These are phyloP conservation scores for Melanargia galathea DNA, from an alignment of 2,888 invertebrate species.

Conservation along the genomic window DNA sequence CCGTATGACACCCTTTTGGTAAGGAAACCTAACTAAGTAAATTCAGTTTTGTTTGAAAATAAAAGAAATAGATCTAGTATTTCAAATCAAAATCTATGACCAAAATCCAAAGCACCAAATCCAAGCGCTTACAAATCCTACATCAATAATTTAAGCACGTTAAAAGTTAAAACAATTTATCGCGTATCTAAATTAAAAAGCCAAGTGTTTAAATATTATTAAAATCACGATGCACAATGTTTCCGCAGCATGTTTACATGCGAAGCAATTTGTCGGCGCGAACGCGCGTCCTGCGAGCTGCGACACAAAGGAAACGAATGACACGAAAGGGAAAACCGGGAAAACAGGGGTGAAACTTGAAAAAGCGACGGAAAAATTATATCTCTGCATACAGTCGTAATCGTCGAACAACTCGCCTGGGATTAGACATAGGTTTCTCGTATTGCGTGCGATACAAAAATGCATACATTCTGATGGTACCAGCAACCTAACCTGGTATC, in stretches of 20 bases:
- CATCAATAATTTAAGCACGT: too few relatives aligned
- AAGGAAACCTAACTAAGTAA: too few relatives aligned
- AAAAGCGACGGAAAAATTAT: conserved; percentile 40
- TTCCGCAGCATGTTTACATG: not conserved
- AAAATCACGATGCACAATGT: conserved; percentile 17
- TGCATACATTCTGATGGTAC: not conserved
- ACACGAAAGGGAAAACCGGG: conserved; percentile 7
- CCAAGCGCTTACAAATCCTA: too few relatives aligned
- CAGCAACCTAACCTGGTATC: too few relatives aligned
- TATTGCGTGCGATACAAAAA: not conserved
- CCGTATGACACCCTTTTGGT: too few relatives aligned
- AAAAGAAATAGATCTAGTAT: too few relatives aligned
- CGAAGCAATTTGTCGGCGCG: conserved; percentile 30
- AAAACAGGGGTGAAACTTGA: conserved; percentile 31
- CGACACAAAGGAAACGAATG: conserved; percentile 33
- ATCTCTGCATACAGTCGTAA: conserved; percentile 33
- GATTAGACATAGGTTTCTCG: not conserved
- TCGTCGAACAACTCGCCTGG: not conserved
- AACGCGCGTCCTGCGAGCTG: conserved; percentile 13
- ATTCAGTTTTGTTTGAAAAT: too few relatives aligned
- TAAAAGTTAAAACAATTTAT: not conserved
- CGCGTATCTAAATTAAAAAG: not conserved
- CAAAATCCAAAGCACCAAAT: too few relatives aligned
- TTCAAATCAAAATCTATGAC: too few relatives aligned
- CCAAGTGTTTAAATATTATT: conserved; percentile 13